phyloP scores from a whole-genome alignment of 1,140 invertebrate species.

The Ephestia elutella region DNA sequence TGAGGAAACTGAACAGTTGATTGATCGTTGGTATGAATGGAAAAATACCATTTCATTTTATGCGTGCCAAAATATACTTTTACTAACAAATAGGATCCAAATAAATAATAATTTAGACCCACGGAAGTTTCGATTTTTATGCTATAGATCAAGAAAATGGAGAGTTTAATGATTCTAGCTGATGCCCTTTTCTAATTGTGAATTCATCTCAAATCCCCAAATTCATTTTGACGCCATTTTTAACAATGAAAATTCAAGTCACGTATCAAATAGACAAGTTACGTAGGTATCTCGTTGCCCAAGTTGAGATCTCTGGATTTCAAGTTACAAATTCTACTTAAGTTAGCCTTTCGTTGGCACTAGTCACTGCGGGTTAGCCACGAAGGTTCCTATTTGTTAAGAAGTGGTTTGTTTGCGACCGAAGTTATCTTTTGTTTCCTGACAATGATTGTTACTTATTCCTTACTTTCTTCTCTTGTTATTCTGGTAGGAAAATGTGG shows the following conservation, averaged over 20 bases:
- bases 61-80: too few relatives aligned
- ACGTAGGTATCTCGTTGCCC: background rate
- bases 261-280: background rate
- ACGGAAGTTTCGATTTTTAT: too few relatives aligned
- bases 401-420: background rate
- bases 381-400: background rate
- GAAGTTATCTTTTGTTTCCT: background rate
- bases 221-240: too few relatives aligned
- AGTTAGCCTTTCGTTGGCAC: background rate
- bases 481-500: background rate
- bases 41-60: too few relatives aligned
- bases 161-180: too few relatives aligned
- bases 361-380: background rate
- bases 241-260: background rate
- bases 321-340: background rate
- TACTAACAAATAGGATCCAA: too few relatives aligned
- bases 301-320: slow-evolving; percentile 1
- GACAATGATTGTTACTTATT: slow-evolving; percentile 1
- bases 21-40: too few relatives aligned
- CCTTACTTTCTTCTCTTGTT: background rate
- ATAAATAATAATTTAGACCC: too few relatives aligned
- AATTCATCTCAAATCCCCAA: too few relatives aligned
- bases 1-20: too few relatives aligned
- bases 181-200: too few relatives aligned
- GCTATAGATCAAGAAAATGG: too few relatives aligned